phyloP scores from a whole-genome alignment of 1,140 invertebrate species.

The Saccostrea cuccullata region DNA sequence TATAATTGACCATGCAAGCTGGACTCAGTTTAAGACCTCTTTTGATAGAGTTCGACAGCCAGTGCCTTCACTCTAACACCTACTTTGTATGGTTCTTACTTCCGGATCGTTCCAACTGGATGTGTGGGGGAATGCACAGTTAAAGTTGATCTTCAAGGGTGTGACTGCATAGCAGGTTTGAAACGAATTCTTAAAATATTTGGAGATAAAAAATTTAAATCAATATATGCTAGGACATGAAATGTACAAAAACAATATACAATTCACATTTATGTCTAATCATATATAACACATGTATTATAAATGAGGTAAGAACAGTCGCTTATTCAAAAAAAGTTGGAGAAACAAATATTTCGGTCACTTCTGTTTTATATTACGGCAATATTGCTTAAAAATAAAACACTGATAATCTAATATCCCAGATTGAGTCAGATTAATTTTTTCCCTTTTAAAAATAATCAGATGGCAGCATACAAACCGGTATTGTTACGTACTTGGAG shows the following conservation, averaged over 20 bases:
- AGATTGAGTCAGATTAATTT: too few relatives aligned
- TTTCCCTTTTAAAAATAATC: not conserved
- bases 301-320: too few relatives aligned
- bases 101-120: not conserved
- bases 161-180: not conserved
- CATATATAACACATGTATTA: too few relatives aligned
- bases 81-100: constrained; percentile 1
- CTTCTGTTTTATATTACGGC: too few relatives aligned
- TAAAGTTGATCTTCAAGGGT: not conserved
- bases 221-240: too few relatives aligned
- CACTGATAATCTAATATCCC: too few relatives aligned
- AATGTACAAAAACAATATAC: too few relatives aligned
- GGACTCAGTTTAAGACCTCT: not conserved
- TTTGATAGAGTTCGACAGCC: not conserved
- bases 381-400: too few relatives aligned
- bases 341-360: too few relatives aligned
- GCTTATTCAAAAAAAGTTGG: too few relatives aligned
- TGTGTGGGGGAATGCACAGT: not conserved
- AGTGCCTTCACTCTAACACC: not conserved
- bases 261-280: too few relatives aligned
- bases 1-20: not conserved
- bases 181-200: not conserved
- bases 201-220: too few relatives aligned
- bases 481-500: not conserved
- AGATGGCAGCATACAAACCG: not conserved